A percentile compares a stretch with the other conserved stretches of the same genome.
Evolutionary conservation across 1,140 invertebrate genomes (phyloP).

Genomic region (Atopsyche davidsoni): DNA sequence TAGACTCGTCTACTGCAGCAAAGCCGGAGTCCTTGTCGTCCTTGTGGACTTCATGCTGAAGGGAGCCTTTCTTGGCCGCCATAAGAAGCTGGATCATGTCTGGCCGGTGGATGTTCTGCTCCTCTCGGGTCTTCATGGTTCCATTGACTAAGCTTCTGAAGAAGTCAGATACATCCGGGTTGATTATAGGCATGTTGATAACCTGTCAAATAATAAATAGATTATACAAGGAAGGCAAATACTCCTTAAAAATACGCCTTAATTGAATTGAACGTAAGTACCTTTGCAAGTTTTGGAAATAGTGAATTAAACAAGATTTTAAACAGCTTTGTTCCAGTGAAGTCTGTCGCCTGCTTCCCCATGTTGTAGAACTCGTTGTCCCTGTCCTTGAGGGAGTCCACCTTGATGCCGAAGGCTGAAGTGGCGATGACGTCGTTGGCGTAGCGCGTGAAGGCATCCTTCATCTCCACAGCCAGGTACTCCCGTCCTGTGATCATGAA

Average conservation of each 20-base stretch:
- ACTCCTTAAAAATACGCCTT: not conserved
- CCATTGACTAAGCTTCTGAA: conserved; percentile 39
- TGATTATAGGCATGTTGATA: not conserved
- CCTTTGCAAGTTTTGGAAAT: not conserved
- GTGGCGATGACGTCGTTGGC: conserved; percentile 43
- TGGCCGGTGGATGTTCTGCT: conserved; percentile 43
- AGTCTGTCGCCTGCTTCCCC: conserved; percentile 31
- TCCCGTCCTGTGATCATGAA: not conserved
- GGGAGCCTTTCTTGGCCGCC: conserved; percentile 39
- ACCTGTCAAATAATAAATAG: not conserved
- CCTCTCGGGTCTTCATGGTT: conserved; percentile 45
- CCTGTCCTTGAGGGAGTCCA: conserved; percentile 31
- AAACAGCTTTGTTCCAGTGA: conserved; percentile 14
- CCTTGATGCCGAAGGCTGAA: conserved; percentile 35
- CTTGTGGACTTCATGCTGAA: conserved; percentile 22
- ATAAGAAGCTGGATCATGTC: conserved; percentile 52
- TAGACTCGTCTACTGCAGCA: not conserved
- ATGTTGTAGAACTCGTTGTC: conserved; percentile 34
- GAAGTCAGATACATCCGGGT: conserved; percentile 26
- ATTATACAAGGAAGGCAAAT: not conserved
- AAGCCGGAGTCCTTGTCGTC: not conserved
- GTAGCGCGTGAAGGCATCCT: conserved; percentile 38
- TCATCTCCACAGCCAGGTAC: conserved; percentile 31
- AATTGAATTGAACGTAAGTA: not conserved
- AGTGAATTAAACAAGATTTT: not conserved